Evolutionary conservation across 2,888 invertebrate species (phyloP), one percentile per base, ranked within the genome.

Genomic region (Mythimna lalbum): DNA sequence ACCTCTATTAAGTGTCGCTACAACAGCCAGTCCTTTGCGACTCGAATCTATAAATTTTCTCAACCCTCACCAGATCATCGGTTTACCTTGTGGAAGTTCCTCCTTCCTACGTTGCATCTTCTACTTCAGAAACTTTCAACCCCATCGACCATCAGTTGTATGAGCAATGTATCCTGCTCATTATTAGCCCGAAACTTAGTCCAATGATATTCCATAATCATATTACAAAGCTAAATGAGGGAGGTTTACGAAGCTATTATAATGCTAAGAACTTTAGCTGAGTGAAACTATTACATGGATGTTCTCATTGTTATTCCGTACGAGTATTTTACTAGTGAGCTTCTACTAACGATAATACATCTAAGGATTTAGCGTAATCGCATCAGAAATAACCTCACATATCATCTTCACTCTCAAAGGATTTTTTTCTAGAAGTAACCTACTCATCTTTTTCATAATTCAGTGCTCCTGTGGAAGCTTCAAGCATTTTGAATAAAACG

Each of bases 271-370:
- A 31, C 49, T 77, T 56, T 21, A 55, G 6, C 52, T 33, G 4
- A 63, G 47, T 52, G 17, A 67, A 63, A 65, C 64, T 56, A 72
- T 70, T 66, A 50, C 49, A 57, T 17, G 10, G 10, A 23, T 47
- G 62, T n/a, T 55, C 62, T 65, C 67, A 78, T 82, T 79, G 63
- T 78, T 63, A 82, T 79, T 79, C 82, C 23, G 14, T 5, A 19
- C 67, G n/a, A 49, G 82, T 67, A 19, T 55, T 17, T 27, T 39
- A n/a, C 71, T 63, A 36, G 52, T 64, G 71, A 73, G 47, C 55
- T 55, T 60, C 52, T 55, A 39, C 62, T 77, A 70, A 65, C 33
- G 10, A 78, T 57, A 52, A 72, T 39, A 52, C 53, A 39, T 65
- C 61, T 55, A 55, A 49, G 23, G 21, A 66, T 27, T 67, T 67